Conservation (phyloP, 2,113 vertebrate species). For the Sardina pilchardus region DNA sequence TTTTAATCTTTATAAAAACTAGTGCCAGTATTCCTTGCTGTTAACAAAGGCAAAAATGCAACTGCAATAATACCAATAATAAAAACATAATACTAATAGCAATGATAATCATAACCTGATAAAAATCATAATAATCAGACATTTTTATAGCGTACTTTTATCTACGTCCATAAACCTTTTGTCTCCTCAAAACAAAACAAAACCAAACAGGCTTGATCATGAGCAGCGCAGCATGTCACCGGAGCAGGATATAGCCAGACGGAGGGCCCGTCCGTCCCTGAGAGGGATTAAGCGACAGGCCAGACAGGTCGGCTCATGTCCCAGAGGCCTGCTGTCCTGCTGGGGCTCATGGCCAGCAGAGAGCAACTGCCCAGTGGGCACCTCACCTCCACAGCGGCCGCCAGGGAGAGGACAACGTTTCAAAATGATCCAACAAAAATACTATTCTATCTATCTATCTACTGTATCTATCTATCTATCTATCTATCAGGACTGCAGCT, state of each 20-base stretch:
- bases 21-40: too few relatives aligned
- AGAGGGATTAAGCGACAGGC: constrained; percentile 15
- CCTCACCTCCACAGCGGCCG: constrained; percentile 75
- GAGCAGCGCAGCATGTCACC: background rate
- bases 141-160: background rate
- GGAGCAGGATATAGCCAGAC: background rate
- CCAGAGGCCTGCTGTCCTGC: constrained; percentile 56
- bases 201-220: background rate
- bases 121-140: background rate
- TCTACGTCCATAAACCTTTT: too few relatives aligned
- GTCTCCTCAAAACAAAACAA: too few relatives aligned
- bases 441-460: too few relatives aligned
- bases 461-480: too few relatives aligned
- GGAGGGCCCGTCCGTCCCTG: background rate
- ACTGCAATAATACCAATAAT: background rate
- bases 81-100: too few relatives aligned
- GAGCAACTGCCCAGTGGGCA: constrained; percentile 66
- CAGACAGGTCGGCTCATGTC: constrained; percentile 71
- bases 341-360: constrained; percentile 58
- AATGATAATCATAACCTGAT: background rate
- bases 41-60: too few relatives aligned
- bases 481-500: background rate
- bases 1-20: too few relatives aligned
- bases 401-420: constrained; percentile 84
- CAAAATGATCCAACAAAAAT: too few relatives aligned